Evolutionary conservation across 2,797 vertebrate genomes (phyloP).

Genomic region (Helicolenus hilgendorfi): DNA sequence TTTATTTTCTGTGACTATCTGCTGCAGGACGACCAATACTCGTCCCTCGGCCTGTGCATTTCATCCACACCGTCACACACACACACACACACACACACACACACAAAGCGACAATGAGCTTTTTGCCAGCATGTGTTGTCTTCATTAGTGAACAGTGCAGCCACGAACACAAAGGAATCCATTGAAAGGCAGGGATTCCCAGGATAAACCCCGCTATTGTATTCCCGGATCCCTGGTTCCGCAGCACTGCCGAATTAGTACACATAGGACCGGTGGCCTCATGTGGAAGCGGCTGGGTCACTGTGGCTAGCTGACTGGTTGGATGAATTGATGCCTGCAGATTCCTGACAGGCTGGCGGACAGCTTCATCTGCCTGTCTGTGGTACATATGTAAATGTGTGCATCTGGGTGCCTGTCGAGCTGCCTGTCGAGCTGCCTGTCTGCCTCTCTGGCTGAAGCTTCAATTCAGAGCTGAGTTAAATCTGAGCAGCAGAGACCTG

Average conservation of each 20-base stretch:
- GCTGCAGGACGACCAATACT: background rate
- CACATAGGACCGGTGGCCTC: constrained; percentile 60
- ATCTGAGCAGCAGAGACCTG: background rate
- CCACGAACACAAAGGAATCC: constrained; percentile 71
- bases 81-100: background rate
- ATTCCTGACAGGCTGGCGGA: constrained; percentile 54
- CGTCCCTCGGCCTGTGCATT: constrained; percentile 17
- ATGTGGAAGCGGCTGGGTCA: constrained; percentile 45
- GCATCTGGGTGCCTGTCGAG: constrained; percentile 41
- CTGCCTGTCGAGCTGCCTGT: constrained; percentile 22
- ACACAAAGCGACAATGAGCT: constrained; percentile 60
- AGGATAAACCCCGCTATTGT: constrained; percentile 79
- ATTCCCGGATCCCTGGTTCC: constrained; percentile 69
- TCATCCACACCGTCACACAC: constrained; percentile 10
- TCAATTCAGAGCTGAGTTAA: background rate
- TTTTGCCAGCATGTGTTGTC: constrained; percentile 66
- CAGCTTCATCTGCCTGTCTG: constrained; percentile 34
- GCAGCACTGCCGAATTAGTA: constrained; percentile 65
- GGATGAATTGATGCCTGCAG: constrained; percentile 40
- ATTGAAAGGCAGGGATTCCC: constrained; percentile 80
- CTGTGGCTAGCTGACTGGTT: background rate
- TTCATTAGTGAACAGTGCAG: constrained; percentile 72
- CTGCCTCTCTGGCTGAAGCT: constrained; percentile 20
- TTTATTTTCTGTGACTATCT: background rate
- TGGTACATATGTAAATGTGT: constrained; percentile 48